Evolutionary conservation across 2,888 invertebrate genomes (phyloP).

Genomic region (Nipponacmea schrenckii): DNA sequence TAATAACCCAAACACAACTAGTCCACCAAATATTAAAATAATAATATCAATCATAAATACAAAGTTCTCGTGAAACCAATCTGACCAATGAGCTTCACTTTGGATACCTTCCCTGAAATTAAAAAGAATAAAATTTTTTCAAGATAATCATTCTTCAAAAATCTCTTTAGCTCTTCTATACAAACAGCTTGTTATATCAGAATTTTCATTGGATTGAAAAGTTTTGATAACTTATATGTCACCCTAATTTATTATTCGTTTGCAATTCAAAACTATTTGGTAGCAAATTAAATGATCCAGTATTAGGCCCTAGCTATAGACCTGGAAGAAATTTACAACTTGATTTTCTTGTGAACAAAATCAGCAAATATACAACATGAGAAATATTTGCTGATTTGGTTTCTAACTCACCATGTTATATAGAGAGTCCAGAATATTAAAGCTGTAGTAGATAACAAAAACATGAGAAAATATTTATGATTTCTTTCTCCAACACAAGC

Average conservation of each 20-base stretch:
- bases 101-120: constrained; percentile 54
- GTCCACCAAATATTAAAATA: constrained; percentile 55
- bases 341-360: no score
- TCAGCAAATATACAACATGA: no score
- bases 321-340: no score
- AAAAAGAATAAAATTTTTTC: neutral
- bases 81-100: constrained; percentile 44
- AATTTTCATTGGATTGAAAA: no score
- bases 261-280: no score
- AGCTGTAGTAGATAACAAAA: constrained; percentile 53
- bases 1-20: constrained; percentile 56
- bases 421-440: constrained; percentile 60
- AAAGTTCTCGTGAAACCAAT: constrained; percentile 58
- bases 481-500: constrained; percentile 67
- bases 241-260: no score
- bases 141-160: neutral
- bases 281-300: no score
- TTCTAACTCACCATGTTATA: constrained; percentile 51
- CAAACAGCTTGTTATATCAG: neutral
- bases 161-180: neutral
- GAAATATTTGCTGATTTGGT: no score
- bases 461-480: constrained; percentile 65
- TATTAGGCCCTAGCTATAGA: no score
- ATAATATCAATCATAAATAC: constrained; percentile 55
- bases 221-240: no score